Percentiles rank a stretch among this genome's conserved stretches.
Conservation (phyloP, 1,140 invertebrate species). For the honey bee (Apis mellifera) region Amel_HAv3.1 CM009939.2:11835501-11836000, state of each 20-base stretch:
- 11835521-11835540: background rate
- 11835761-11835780: constrained; percentile 18
- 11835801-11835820: constrained; percentile 11
- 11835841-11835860: constrained; percentile 42
- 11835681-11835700: constrained; percentile 31
- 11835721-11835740: background rate
- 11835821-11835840: background rate
- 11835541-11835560: background rate
- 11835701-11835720: constrained; percentile 34
- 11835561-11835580: constrained; percentile 16
- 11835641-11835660: background rate
- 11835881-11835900: constrained; percentile 17
- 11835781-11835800: constrained; percentile 18
- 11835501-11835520: constrained; percentile 21
- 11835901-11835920: constrained; percentile 1
- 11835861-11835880: background rate
- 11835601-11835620: background rate
- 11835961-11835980: constrained; percentile 30
- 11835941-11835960: background rate
- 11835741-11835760: background rate
- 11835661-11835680: background rate
- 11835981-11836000: constrained; percentile 30
- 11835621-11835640: constrained; percentile 47
- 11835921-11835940: background rate
- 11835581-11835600: constrained; percentile 18